Base-by-base conservation (phyloP, 2,797 vertebrate species). In the Ceryle rudis region DNA sequence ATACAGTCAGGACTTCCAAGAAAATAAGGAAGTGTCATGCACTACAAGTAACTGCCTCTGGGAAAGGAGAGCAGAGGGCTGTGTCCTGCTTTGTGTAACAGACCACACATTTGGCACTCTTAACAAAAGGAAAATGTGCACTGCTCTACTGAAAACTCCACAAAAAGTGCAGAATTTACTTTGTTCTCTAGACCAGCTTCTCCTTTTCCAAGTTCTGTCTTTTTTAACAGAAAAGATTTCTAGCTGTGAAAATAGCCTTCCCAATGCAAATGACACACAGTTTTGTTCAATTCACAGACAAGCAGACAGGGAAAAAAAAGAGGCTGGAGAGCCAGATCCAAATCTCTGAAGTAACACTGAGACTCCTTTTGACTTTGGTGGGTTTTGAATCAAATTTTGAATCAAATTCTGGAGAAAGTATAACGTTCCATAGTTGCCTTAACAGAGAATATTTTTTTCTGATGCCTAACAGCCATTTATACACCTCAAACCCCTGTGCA, bases 191-290 rank as follows among this genome's bases (percentile, higher is more conserved):
- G 42, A 79, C 9, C 26, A 81, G 37, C 46, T 77, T 86, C 66
- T 89, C 26, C 35, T 55, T 26, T 84, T 89, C 26, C 14, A 39
- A 61, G 54, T 14, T 60, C 70, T 1, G 9, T 66, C 37, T 66
- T 78, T 90, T 89, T 47, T 49, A 77, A 90, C 23, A 80, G 35
- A 86, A 87, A 88, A 77, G 13, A 75, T 69, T 46, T 94, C 86
- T 81, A 89, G 33, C 55, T 81, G 54, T 60, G 67, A 86, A 51
- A 92, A 77, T 60, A 95, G 52, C 35, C 44, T 94, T 92, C 58
- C 46, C 41, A 54, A 37, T n/a, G 33, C 42, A 95, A 89, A 89
- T 57, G 47, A 57, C 26, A 31, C 11, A 57, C 11, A 33, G 23
- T 66, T 84, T 84, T 86, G 10, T 55, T 70, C 8, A 84, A 73